Percentiles rank a stretch among this genome's conserved stretches.
Evolutionary conservation across 2,888 invertebrate genomes (phyloP).

Genomic region (Nebria brevicollis): DNA sequence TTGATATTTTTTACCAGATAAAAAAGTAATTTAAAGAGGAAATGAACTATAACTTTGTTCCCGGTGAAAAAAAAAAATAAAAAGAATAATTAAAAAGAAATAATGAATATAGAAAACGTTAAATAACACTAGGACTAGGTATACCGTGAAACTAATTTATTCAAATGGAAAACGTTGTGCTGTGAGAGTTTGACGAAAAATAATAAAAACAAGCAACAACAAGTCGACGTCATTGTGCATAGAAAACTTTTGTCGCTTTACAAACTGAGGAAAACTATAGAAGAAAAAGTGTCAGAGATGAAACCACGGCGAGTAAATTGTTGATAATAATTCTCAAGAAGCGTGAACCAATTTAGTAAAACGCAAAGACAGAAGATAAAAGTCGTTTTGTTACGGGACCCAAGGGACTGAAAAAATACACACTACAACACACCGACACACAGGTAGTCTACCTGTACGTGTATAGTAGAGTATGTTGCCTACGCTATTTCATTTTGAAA

Average conservation of each 20-base stretch:
- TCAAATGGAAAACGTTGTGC: background rate
- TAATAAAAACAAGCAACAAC: background rate
- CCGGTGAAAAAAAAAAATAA: background rate
- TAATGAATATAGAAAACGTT: background rate
- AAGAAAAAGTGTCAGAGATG: background rate
- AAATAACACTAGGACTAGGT: background rate
- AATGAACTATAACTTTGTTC: background rate
- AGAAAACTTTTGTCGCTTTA: background rate
- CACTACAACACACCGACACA: background rate
- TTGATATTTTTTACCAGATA: too few relatives aligned
- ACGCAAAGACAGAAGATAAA: conserved; percentile 44
- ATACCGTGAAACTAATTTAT: background rate
- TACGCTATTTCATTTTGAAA: conserved; percentile 8
- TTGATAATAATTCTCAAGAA: conserved; percentile 44
- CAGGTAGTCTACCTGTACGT: background rate
- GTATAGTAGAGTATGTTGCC: background rate
- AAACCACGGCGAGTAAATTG: conserved; percentile 29
- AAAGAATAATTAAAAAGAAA: background rate
- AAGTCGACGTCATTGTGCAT: conserved; percentile 1
- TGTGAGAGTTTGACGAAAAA: background rate
- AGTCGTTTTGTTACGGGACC: conserved; percentile 37
- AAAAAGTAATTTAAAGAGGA: too few relatives aligned
- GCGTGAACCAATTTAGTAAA: conserved; percentile 47
- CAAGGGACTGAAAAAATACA: conserved; percentile 23
- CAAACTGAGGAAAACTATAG: background rate